Percentiles rank a stretch among this genome's conserved stretches.
Conservation (phyloP, 2,797 vertebrate genomes). For the Artibeus jamaicensis region DNA sequence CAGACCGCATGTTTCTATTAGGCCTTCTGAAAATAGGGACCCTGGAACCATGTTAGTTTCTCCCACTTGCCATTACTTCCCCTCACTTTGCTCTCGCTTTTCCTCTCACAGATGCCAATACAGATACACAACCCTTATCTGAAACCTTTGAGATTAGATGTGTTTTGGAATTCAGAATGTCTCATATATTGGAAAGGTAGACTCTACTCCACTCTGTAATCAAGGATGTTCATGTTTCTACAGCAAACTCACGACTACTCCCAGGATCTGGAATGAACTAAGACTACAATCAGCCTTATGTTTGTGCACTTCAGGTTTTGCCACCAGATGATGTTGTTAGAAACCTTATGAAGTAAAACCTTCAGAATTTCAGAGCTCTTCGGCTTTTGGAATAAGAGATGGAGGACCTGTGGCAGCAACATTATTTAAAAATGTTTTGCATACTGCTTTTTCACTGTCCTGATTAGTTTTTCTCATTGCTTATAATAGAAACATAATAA, state of each 20-base stretch:
- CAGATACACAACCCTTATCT: background rate
- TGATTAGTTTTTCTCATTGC: background rate
- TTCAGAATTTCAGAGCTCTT: background rate
- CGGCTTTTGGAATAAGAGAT: background rate
- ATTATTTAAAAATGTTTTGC: background rate
- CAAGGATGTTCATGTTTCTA: background rate
- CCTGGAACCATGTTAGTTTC: background rate
- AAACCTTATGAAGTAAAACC: background rate
- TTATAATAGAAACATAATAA: background rate
- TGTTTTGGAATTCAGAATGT: background rate
- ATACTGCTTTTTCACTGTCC: background rate
- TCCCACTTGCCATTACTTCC: background rate
- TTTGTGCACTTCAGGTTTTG: background rate
- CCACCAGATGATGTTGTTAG: background rate
- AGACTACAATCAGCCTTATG: background rate
- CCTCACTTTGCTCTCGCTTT: background rate
- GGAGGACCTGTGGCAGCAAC: background rate
- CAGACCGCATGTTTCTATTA: background rate
- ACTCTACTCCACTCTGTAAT: background rate
- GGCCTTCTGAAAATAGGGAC: background rate
- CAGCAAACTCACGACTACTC: background rate
- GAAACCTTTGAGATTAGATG: background rate
- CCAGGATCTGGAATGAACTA: background rate
- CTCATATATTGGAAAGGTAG: background rate
- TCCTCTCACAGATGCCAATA: background rate